phyloP scores from a whole-genome alignment of 2,113 vertebrate genomes.

The Ivindomyrus marchei region DNA sequence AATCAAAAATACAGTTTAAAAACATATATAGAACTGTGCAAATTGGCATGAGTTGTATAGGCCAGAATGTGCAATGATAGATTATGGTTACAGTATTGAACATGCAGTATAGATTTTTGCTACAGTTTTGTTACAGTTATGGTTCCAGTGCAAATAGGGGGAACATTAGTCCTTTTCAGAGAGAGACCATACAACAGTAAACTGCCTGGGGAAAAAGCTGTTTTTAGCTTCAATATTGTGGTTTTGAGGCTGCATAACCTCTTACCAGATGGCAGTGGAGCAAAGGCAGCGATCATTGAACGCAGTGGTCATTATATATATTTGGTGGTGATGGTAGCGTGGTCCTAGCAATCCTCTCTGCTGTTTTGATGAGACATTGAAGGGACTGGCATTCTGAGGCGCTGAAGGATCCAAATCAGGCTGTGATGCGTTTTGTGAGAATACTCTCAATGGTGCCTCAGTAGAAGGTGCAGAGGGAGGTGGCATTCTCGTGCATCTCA shows the following conservation, averaged over 20 bases:
- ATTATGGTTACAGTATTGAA: not conserved
- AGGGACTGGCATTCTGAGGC: not conserved
- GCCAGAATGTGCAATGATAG: not conserved
- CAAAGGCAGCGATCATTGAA: no score
- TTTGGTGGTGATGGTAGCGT: not conserved
- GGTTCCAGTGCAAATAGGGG: not conserved
- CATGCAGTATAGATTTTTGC: not conserved
- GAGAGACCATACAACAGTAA: no score
- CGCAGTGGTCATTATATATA: not conserved
- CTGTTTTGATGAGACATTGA: not conserved
- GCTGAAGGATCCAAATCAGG: not conserved
- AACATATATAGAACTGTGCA: not conserved
- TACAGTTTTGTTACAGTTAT: not conserved
- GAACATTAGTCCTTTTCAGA: not conserved
- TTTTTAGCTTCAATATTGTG: not conserved
- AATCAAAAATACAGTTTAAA: not conserved
- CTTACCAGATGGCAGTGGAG: not conserved
- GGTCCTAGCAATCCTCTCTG: not conserved
- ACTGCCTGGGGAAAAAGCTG: not conserved
- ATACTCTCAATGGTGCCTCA: not conserved
- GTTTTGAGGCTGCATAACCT: not conserved
- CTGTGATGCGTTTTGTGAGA: not conserved
- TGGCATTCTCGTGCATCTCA: not conserved
- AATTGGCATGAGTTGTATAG: not conserved
- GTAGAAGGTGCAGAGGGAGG: not conserved